phyloP scores from a whole-genome alignment of 2,797 vertebrate species.

The Triplophysa bombifrons region DNA sequence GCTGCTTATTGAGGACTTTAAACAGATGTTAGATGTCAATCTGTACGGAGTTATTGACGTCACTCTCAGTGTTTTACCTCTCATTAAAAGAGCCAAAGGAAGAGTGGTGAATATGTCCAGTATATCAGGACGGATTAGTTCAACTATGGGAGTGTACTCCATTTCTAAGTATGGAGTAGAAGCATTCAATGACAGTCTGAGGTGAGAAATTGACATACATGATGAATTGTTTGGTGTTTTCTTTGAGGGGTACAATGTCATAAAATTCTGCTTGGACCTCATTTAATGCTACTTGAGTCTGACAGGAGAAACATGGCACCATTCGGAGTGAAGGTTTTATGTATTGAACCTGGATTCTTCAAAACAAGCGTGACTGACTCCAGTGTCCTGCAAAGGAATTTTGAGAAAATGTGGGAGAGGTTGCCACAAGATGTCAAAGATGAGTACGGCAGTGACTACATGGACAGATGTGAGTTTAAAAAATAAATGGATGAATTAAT shows the following conservation, averaged over 20 bases:
- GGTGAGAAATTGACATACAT: slow-evolving; percentile 45
- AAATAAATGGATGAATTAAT: too few relatives aligned
- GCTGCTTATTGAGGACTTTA: slow-evolving; percentile 62
- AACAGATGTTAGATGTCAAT: slow-evolving; percentile 61
- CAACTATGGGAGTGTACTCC: slow-evolving; percentile 58
- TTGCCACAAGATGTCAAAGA: slow-evolving; percentile 62
- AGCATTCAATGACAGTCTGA: slow-evolving; percentile 65
- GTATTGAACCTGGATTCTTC: slow-evolving; percentile 68
- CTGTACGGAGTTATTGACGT: slow-evolving; percentile 61
- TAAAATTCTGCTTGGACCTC: too few relatives aligned
- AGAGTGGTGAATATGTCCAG: slow-evolving; percentile 67
- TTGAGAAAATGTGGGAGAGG: slow-evolving; percentile 56
- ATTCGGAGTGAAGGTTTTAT: slow-evolving; percentile 66
- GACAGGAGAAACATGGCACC: slow-evolving; percentile 58
- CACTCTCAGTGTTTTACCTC: slow-evolving; percentile 62
- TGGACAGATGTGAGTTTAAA: slow-evolving; percentile 48
- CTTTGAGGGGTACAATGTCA: too few relatives aligned
- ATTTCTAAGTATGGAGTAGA: slow-evolving; percentile 66
- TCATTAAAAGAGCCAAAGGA: slow-evolving; percentile 66
- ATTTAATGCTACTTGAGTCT: too few relatives aligned
- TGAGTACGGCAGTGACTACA: slow-evolving; percentile 62
- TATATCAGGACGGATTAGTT: slow-evolving; percentile 60
- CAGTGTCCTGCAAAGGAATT: slow-evolving; percentile 33
- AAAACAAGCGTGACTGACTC: slow-evolving; percentile 56
- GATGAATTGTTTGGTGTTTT: too few relatives aligned